A percentile compares a stretch with the other conserved stretches of the same genome.
These are phyloP conservation scores for Archips crataeganus DNA, from an alignment of 2,888 invertebrate species.

Conservation along the genomic window DNA sequence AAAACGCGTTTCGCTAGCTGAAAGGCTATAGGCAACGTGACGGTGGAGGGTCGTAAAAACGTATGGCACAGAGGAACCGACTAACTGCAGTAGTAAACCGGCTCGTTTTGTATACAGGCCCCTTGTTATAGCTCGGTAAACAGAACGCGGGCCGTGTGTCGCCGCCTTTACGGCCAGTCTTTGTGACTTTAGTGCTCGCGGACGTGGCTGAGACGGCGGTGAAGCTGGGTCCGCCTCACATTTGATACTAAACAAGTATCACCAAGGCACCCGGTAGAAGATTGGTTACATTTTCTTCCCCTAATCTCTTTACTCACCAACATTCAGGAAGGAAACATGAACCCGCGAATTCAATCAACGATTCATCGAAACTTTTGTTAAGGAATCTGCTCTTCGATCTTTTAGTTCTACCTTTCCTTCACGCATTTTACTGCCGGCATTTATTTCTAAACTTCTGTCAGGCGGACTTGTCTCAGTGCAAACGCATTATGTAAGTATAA, in stretches of 20 bases:
- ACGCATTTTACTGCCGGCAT: constrained; percentile 21
- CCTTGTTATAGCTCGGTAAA: constrained; percentile 83
- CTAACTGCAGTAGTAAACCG: constrained; percentile 82
- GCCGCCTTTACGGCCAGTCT: constrained; percentile 80
- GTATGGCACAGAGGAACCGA: constrained; percentile 84
- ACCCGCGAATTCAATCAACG: constrained; percentile 1
- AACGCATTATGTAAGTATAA: too few relatives aligned
- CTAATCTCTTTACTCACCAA: constrained; percentile 2
- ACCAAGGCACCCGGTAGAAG: constrained; percentile 11
- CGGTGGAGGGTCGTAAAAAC: constrained; percentile 81
- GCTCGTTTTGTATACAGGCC: constrained; percentile 81
- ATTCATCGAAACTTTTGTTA: constrained; percentile 5
- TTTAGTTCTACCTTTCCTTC: background rate
- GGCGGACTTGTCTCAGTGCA: too few relatives aligned
- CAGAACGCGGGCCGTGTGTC: constrained; percentile 79
- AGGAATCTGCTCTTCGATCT: background rate
- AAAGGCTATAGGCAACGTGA: constrained; percentile 82
- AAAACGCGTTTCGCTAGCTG: constrained; percentile 81
- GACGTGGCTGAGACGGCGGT: constrained; percentile 59
- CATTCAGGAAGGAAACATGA: constrained; percentile 6
- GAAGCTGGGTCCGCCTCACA: constrained; percentile 54
- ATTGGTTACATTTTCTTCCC: constrained; percentile 33
- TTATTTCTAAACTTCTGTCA: too few relatives aligned
- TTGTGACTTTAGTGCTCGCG: constrained; percentile 76
- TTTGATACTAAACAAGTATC: constrained; percentile 45